Evolutionary conservation across 1,140 invertebrate genomes (phyloP).

Genomic region (Solen grandis): DNA sequence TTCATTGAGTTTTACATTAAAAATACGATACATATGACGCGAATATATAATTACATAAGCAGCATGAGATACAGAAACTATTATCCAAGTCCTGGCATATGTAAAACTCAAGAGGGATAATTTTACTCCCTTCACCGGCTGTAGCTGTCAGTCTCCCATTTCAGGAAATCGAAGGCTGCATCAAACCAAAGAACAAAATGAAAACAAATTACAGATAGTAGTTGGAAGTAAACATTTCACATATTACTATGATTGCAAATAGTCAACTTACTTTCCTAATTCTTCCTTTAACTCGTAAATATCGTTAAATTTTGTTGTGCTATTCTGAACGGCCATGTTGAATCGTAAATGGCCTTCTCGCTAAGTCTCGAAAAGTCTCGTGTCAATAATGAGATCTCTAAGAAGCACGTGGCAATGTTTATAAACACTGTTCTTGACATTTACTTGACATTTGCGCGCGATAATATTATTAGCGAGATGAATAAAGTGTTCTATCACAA

Average conservation of each 20-base stretch:
- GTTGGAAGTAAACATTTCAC: no score
- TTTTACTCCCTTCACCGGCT: neutral
- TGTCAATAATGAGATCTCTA: constrained; percentile 52
- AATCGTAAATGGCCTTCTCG: constrained; percentile 77
- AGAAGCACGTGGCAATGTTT: constrained; percentile 39
- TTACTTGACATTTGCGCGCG: neutral
- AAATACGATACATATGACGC: no score
- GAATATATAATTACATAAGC: no score
- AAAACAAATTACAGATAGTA: no score
- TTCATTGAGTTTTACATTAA: no score
- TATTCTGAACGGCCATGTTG: constrained; percentile 79
- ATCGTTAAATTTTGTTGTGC: constrained; percentile 92
- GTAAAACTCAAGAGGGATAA: neutral
- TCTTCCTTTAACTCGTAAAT: constrained; percentile 99
- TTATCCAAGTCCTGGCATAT: no score
- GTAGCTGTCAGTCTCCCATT: neutral
- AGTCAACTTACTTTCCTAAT: constrained; percentile 97
- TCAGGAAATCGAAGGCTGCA: no score
- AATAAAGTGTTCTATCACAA: no score
- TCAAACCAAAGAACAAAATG: no score
- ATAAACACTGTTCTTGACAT: constrained; percentile 24
- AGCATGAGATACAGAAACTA: no score
- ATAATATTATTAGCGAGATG: no score
- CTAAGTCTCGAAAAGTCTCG: constrained; percentile 70
- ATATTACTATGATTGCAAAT: no score